Evolutionary conservation across 2,888 invertebrate species (phyloP), one percentile per base, ranked within the genome.

Genomic region (Dromius quadrimaculatus): DNA sequence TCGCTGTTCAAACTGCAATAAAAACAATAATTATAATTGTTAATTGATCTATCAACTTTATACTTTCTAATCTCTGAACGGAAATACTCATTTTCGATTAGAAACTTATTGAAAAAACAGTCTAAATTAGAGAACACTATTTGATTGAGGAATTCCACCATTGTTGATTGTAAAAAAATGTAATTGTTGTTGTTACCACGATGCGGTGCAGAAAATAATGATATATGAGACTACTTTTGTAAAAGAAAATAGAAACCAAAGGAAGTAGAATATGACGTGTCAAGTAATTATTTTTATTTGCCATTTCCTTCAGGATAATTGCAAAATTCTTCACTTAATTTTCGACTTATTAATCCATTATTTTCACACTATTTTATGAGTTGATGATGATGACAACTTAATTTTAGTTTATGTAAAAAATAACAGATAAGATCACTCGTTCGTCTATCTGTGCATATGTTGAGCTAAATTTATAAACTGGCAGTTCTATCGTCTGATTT

Each of bases 1-100:
- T 97, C 97, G 71, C 89, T 88, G 82, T 96, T 97, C 77, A 94
- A 87, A 81, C 97, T 96, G 83, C 71, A 79, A 75, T n/a, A n/a
- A n/a, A n/a, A n/a, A n/a, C n/a, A n/a, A n/a, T n/a, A n/a, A n/a
- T 13, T 50, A 20, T 22, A 9, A 34, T 34, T 36, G 11, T 36
- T 47, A 32, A 28, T 32, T 32, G 34, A n/a, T 36, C 50, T n/a
- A 32, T 50, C 20, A 2, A 32, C 64, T 34, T 17, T 36, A 28
- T 65, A 47, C 47, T 65, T 36, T 34, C 50, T 20, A 34, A 23
- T 47, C 32, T 34, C 28, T 1, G 11, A 47, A 9, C 43, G 50
- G 28, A 54, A 15, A 54, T 54, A 36, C 19, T 28, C n/a, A 45
- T 59, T 43, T 64, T 47, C 50, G 47, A 32, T 36, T 50, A 36